Percentiles rank a stretch among this genome's conserved stretches.
phyloP scores from a whole-genome alignment of 2,113 vertebrate species.

The Labrus mixtus region DNA sequence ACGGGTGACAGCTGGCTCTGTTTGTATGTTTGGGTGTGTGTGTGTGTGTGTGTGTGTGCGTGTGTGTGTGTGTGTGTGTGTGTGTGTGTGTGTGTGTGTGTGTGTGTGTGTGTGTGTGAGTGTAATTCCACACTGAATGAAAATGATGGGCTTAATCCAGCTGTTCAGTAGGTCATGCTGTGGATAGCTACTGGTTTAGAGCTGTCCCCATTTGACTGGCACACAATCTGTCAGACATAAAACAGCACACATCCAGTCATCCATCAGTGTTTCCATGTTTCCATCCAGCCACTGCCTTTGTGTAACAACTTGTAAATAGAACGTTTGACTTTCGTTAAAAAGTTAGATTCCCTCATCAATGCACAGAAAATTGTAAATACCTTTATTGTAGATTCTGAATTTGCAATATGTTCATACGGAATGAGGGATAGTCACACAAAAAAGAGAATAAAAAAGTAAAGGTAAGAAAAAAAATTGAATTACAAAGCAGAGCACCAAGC shows the following conservation, averaged over 20 bases:
- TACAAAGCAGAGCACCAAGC: neutral
- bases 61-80: constrained; percentile 12
- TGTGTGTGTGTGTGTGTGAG: constrained; percentile 14
- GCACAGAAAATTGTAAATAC: neutral
- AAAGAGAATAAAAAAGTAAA: neutral
- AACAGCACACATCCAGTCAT: neutral
- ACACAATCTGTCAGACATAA: constrained; percentile 13
- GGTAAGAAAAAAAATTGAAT: neutral
- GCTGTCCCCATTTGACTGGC: constrained; percentile 19
- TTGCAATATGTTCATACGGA: neutral
- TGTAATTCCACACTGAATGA: constrained; percentile 67
- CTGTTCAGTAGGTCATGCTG: constrained; percentile 75
- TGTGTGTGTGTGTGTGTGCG: constrained; percentile 12
- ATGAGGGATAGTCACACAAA: neutral
- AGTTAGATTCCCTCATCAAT: neutral
- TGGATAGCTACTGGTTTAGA: constrained; percentile 53
- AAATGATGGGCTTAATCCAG: constrained; percentile 78
- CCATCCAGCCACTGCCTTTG: neutral
- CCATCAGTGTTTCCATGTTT: neutral
- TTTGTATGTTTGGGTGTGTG: too few species aligned
- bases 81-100: constrained; percentile 1
- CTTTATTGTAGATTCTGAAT: neutral
- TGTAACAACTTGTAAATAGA: neutral
- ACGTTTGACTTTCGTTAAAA: neutral
- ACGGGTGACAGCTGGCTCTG: constrained; percentile 64